Evolutionary conservation across 2,113 vertebrate species (phyloP).

Genomic region (Microcebus lehilahytsara): DNA sequence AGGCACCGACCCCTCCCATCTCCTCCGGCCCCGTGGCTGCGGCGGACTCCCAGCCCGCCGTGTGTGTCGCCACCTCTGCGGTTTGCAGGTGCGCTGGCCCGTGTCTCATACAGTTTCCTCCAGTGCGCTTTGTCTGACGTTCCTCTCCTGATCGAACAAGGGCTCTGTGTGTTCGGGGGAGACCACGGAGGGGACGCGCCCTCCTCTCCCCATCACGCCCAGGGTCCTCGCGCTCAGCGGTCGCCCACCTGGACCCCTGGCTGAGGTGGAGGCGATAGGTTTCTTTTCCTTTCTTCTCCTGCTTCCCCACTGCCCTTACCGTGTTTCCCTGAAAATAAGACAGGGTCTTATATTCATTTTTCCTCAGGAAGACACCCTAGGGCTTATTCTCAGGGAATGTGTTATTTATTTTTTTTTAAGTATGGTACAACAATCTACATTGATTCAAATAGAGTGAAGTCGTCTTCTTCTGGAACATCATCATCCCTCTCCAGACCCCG

Average conservation of each 20-base stretch:
- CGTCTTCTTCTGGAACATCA: no score
- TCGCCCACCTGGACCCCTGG: background rate
- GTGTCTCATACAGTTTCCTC: background rate
- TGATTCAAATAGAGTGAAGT: no score
- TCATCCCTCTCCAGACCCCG: no score
- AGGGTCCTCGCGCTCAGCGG: background rate
- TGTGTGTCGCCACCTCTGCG: background rate
- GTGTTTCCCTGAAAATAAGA: no score
- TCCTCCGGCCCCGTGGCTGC: background rate
- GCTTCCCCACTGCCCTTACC: background rate
- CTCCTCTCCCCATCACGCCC: fast-evolving
- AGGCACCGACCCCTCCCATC: fast-evolving
- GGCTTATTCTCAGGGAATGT: no score
- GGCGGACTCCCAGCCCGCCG: background rate
- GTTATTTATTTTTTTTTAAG: no score
- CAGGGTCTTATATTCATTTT: no score
- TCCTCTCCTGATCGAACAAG: background rate
- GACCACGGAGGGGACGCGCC: no score
- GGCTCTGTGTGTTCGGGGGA: background rate
- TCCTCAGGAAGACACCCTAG: no score
- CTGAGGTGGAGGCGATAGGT: fast-evolving
- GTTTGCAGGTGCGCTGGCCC: no score
- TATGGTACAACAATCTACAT: no score
- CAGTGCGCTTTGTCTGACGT: background rate
- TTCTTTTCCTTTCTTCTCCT: no score